A percentile compares a stretch with the other conserved stretches of the same genome.
phyloP scores from a whole-genome alignment of 2,888 invertebrate species.

The Andrena camellia region DNA sequence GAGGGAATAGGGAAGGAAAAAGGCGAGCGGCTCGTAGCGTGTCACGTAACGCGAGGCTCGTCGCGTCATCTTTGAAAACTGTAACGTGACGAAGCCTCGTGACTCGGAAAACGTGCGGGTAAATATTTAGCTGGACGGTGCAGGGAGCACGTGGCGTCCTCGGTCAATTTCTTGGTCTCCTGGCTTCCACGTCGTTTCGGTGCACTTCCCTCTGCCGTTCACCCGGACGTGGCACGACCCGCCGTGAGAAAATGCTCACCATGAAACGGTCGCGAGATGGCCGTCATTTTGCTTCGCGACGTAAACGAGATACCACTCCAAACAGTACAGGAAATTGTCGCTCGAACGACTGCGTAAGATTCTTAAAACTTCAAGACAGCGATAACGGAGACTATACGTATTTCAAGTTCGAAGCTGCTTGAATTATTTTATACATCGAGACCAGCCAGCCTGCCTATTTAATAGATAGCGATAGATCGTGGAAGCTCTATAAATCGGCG shows the following conservation, averaged over 20 bases:
- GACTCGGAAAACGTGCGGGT: conserved; percentile 28
- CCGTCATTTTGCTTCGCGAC: no score
- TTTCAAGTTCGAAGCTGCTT: no score
- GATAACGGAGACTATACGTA: no score
- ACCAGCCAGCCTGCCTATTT: not conserved
- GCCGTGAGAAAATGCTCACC: no score
- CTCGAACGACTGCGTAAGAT: no score
- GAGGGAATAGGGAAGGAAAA: conserved; percentile 6
- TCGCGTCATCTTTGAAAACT: conserved; percentile 43
- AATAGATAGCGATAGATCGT: conserved; percentile 10
- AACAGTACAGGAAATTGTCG: no score
- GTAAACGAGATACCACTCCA: no score
- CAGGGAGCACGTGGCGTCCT: conserved; percentile 21
- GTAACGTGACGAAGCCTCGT: conserved; percentile 43
- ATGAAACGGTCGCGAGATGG: no score
- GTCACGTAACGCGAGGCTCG: conserved; percentile 48
- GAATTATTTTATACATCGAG: no score
- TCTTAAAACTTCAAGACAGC: no score
- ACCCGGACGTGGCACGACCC: no score
- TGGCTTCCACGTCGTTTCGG: not conserved
- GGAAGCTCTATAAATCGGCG: conserved; percentile 61
- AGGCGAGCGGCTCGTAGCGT: conserved; percentile 41
- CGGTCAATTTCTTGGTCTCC: conserved; percentile 27
- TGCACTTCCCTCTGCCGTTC: not conserved
- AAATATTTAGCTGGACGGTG: conserved; percentile 60